Evolutionary conservation across 2,797 vertebrate genomes (phyloP).

Genomic region (Varecia variegata): DNA sequence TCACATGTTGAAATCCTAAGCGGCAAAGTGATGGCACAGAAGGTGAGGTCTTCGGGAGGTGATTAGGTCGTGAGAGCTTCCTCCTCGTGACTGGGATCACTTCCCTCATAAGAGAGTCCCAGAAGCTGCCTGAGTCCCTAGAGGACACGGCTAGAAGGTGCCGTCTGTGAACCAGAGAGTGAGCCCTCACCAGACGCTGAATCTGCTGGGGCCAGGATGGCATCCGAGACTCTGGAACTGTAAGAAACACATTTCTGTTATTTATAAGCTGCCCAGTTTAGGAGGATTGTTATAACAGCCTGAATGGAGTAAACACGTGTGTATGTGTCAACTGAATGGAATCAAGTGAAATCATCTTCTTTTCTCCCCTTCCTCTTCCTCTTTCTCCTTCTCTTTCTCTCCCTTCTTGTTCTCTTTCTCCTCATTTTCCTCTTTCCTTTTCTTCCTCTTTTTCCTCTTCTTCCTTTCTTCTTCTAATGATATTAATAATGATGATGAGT

Average conservation of each 20-base stretch:
- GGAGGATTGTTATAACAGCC: background rate
- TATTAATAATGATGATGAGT: background rate
- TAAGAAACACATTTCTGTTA: background rate
- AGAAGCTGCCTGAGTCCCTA: too few relatives aligned
- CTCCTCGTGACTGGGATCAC: background rate
- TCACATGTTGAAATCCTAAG: background rate
- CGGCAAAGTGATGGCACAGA: background rate
- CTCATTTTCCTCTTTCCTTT: background rate
- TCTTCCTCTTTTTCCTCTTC: background rate
- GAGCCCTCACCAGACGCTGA: background rate
- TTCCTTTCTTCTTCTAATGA: background rate
- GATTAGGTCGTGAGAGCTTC: fast-evolving
- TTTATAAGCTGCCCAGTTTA: background rate
- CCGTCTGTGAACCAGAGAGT: fast-evolving
- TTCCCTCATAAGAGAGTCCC: background rate
- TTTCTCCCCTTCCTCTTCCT: too few relatives aligned
- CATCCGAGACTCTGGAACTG: background rate
- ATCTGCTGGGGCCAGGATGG: too few relatives aligned
- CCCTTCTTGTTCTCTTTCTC: background rate
- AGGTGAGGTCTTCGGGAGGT: too few relatives aligned
- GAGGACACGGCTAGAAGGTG: background rate
- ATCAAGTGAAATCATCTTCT: background rate
- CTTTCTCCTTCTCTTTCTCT: background rate
- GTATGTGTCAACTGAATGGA: background rate
- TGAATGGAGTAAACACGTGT: too few relatives aligned